These are phyloP conservation scores for Cephalopholis sonnerati DNA, from an alignment of 2,113 vertebrate species.

Conservation along the genomic window DNA sequence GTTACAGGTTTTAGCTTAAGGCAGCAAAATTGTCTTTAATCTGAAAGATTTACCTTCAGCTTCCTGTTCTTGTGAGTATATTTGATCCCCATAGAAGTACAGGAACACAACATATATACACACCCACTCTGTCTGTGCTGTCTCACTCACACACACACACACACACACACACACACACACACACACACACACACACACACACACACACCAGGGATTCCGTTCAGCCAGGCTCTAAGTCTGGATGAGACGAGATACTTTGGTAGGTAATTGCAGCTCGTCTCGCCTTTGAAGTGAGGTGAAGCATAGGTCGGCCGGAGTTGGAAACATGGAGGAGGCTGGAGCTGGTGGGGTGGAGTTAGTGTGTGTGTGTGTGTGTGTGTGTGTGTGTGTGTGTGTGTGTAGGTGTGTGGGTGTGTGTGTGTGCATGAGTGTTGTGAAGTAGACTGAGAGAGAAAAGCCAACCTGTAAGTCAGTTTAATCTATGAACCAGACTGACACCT, in stretches of 20 bases:
- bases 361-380: neutral
- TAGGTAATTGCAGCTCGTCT: constrained; percentile 45
- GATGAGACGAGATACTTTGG: constrained; percentile 50
- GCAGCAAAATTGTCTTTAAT: too few species aligned
- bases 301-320: constrained; percentile 17
- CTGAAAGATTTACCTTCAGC: neutral
- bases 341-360: neutral
- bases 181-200: constrained; percentile 13
- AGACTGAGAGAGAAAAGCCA: constrained; percentile 18
- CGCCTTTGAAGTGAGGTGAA: constrained; percentile 38
- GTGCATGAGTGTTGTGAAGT: neutral
- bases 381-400: constrained; percentile 21
- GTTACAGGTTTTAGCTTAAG: too few species aligned
- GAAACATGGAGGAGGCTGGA: neutral
- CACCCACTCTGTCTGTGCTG: neutral
- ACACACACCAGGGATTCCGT: constrained; percentile 1
- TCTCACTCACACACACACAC: neutral
- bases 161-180: constrained; percentile 8
- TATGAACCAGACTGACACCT: constrained; percentile 42
- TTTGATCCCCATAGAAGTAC: neutral
- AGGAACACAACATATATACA: neutral
- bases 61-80: neutral
- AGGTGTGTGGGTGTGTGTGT: too few species aligned
- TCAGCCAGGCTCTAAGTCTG: constrained; percentile 42
- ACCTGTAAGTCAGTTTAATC: constrained; percentile 41